Percentiles rank a stretch among this genome's conserved stretches.
Evolutionary conservation across 2,888 invertebrate species (phyloP).

Genomic region (Polyploca ridens): DNA sequence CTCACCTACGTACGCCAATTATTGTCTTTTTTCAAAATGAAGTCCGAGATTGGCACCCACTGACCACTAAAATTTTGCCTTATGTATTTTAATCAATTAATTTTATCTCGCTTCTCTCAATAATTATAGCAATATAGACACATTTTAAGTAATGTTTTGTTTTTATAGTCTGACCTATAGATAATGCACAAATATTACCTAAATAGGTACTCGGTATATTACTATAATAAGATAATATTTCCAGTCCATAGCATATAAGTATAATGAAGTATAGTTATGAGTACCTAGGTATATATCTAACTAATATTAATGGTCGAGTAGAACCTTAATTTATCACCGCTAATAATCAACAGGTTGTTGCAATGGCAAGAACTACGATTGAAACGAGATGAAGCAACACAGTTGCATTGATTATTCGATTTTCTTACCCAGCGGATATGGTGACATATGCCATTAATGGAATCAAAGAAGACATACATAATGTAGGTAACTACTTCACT

Average conservation of each 20-base stretch:
- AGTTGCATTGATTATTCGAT: constrained; percentile 1
- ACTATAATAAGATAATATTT: no score
- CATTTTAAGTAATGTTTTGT: no score
- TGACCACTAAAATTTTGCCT: constrained; percentile 46
- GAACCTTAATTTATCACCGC: no score
- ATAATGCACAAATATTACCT: background rate
- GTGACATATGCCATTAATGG: background rate
- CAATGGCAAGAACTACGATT: background rate
- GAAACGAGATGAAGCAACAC: constrained; percentile 4
- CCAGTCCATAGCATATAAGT: no score
- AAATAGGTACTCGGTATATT: no score
- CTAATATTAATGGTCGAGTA: no score
- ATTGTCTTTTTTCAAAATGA: constrained; percentile 70
- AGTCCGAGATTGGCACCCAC: constrained; percentile 73
- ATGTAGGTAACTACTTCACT: no score
- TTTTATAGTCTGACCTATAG: background rate
- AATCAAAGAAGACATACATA: background rate
- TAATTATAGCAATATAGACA: background rate
- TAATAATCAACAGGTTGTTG: background rate
- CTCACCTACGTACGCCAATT: constrained; percentile 74
- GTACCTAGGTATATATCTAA: no score
- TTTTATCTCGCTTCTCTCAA: constrained; percentile 37
- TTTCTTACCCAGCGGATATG: constrained; percentile 5
- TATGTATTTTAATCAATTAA: constrained; percentile 27
- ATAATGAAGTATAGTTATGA: no score